A percentile compares a stretch with the other conserved stretches of the same genome.
phyloP scores from a whole-genome alignment of 1,140 invertebrate genomes.

The Mercenaria mercenaria region DNA sequence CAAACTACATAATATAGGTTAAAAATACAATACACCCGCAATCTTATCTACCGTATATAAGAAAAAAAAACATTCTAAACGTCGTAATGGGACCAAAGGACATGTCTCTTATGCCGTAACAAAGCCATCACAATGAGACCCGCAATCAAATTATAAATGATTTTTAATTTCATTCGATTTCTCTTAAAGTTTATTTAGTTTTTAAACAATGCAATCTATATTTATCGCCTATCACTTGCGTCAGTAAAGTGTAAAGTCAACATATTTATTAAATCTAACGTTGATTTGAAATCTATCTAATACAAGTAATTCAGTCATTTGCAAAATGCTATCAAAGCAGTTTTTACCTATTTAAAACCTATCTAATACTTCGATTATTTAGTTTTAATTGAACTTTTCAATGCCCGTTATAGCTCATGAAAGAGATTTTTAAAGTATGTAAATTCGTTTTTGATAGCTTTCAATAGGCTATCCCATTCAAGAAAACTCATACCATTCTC shows the following conservation, averaged over 20 bases:
- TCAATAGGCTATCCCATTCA: not conserved
- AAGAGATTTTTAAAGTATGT: not conserved
- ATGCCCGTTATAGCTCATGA: not conserved
- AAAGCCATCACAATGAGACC: not conserved
- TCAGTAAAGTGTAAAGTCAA: constrained; percentile 5
- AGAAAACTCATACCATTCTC: not conserved
- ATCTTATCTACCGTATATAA: no score
- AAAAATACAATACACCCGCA: no score
- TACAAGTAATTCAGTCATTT: constrained; percentile 21
- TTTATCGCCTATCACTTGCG: not conserved
- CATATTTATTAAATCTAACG: constrained; percentile 11
- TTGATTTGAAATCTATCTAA: constrained; percentile 17
- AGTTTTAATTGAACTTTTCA: constrained; percentile 31
- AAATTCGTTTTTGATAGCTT: not conserved
- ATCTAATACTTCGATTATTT: constrained; percentile 12
- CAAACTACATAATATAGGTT: no score
- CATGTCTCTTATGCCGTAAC: not conserved
- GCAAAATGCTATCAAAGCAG: not conserved
- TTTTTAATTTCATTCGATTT: constrained; percentile 1
- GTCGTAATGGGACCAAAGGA: not conserved
- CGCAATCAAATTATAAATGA: not conserved
- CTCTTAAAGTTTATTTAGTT: not conserved
- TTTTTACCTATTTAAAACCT: constrained; percentile 5
- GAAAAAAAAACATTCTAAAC: no score
- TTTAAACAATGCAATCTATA: not conserved